A percentile compares a stretch with the other conserved stretches of the same genome.
Evolutionary conservation across 2,797 vertebrate species (phyloP).

Genomic region (Notamacropus eugenii): DNA sequence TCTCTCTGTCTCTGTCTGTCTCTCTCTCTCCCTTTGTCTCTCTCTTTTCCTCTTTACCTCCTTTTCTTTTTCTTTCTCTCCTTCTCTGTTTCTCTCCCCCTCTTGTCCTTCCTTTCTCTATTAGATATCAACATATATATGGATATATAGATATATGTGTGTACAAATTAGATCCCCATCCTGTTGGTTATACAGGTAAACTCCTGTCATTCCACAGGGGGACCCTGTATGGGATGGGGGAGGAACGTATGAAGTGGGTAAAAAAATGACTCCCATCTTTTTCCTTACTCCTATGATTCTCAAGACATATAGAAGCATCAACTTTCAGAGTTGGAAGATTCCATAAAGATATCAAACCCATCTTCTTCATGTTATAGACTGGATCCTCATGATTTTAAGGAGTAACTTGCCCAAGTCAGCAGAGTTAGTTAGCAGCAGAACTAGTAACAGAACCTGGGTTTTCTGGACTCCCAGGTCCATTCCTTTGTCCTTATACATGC

Average conservation of each 20-base stretch:
- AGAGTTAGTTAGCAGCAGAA: not conserved
- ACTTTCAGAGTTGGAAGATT: not conserved
- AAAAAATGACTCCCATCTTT: not conserved
- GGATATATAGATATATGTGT: not conserved
- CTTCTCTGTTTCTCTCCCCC: no score
- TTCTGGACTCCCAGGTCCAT: not conserved
- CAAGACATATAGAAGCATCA: not conserved
- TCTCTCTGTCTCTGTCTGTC: no score
- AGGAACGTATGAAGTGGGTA: not conserved
- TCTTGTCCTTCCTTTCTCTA: not conserved
- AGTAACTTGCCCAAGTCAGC: not conserved
- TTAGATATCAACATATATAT: not conserved
- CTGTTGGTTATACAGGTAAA: not conserved
- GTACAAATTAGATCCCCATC: not conserved
- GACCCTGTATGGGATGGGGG: no score
- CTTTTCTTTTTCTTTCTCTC: no score
- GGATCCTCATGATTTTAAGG: not conserved
- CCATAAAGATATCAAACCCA: not conserved
- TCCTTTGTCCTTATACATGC: not conserved
- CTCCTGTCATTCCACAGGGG: not conserved
- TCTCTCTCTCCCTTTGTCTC: no score
- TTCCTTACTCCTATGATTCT: not conserved
- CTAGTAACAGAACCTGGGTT: not conserved
- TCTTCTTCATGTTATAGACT: not conserved
- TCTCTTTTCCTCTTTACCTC: no score